These are phyloP conservation scores for Acanthornis magna DNA, from an alignment of 2,797 vertebrate genomes.

Conservation along the genomic window DNA sequence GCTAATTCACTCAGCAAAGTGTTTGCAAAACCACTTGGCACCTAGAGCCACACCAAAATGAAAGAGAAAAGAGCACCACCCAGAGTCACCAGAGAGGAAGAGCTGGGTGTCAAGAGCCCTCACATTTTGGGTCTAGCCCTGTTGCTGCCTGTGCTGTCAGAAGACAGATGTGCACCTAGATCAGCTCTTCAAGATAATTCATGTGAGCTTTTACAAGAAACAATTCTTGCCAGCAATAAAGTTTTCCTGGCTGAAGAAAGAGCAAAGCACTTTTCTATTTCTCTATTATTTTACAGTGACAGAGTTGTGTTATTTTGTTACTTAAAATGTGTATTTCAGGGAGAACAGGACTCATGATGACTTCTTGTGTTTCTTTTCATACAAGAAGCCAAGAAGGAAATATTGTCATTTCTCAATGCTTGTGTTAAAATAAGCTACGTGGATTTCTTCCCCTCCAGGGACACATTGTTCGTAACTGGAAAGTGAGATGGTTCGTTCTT, in stretches of 20 bases:
- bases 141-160: background rate
- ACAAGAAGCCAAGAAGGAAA: background rate
- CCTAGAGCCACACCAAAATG: background rate
- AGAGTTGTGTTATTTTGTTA: background rate
- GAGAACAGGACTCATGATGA: background rate
- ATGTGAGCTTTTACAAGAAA: background rate
- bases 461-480: constrained; percentile 94
- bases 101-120: background rate
- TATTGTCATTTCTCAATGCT: background rate
- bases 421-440: background rate
- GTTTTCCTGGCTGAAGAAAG: background rate
- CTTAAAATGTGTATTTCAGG: background rate
- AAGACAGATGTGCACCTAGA: background rate
- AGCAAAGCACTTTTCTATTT: background rate
- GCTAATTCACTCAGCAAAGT: background rate
- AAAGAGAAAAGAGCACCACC: background rate
- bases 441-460: constrained; percentile 76
- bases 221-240: background rate
- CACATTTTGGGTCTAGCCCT: background rate
- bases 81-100: background rate
- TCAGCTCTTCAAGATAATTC: background rate
- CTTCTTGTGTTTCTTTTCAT: background rate
- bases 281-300: background rate
- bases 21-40: background rate
- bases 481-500: constrained; percentile 91